Base-by-base conservation (phyloP, 2,888 invertebrate genomes). In the Tholera decimalis region DNA sequence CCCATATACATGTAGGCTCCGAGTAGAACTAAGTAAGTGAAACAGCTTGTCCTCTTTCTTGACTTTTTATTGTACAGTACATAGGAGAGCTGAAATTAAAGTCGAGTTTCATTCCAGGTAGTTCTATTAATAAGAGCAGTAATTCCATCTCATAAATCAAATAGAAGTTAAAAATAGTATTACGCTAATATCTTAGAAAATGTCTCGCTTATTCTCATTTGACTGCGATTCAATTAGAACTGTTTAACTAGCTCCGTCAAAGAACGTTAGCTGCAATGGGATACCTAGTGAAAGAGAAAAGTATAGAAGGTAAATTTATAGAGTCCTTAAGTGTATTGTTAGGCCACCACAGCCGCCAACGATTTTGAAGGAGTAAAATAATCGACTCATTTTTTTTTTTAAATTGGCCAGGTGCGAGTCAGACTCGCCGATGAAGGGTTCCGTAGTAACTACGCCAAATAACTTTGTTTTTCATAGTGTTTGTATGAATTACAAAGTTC, bases 221-320 rank as follows among this genome's bases (percentile, higher is more conserved):
- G 0, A 8, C 43, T 57, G 24, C 7, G 28, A 72, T 61, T 44
- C 15, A 67, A 73, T 73, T 72, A 72, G 26, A 54, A 54, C 67
- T 54, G 28, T 43, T 53, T 67, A 73, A 67, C 20, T 35, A 20
- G 73, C 49, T 72, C 20, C 13, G 61, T 61, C 49, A 57, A 67
- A 61, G 33, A 28, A 26, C 9, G 11, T 72, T 67, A 49, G 8
- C 15, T 66, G 22, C 8, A 43, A 43, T 28, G 18, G 47, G 13
- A 26, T 49, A 7, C 9, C 1, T 28, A 4, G 3, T 33, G 22
- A 37, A 35, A 63, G 1, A 6, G 15, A 63, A 3, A 28, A 9
- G 11, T 15, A 9, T 33, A 43, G 20, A 47, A 47, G 47, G 11
- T 28, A n/a, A 44, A 8, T n/a, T 35, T 35, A 15, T 35, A 35